phyloP scores from a whole-genome alignment of 2,888 invertebrate species.

The Brachyopa scutellaris region DNA sequence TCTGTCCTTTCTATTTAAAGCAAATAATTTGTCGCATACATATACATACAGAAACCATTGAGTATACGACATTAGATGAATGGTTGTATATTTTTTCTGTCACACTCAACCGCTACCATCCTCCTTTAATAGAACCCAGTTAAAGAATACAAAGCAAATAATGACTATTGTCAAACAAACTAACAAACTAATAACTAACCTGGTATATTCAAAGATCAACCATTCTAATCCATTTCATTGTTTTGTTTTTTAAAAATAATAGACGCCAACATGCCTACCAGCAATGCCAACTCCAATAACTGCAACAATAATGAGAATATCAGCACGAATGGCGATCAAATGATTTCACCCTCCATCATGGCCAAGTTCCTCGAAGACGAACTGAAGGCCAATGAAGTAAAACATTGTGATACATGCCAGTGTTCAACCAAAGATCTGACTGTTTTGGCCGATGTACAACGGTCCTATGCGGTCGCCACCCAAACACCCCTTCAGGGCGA shows the following conservation, averaged over 20 bases:
- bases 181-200: slow-evolving; percentile 26
- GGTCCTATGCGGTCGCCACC: slow-evolving; percentile 85
- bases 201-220: not conserved
- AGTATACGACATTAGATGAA: too few species aligned
- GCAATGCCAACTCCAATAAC: slow-evolving; percentile 37
- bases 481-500: slow-evolving; percentile 84
- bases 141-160: slow-evolving; percentile 40
- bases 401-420: slow-evolving; percentile 92
- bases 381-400: slow-evolving; percentile 88
- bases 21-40: too few species aligned
- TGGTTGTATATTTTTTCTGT: too few species aligned
- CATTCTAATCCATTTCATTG: not conserved
- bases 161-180: not conserved
- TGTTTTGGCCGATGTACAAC: slow-evolving; percentile 84
- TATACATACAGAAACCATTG: too few species aligned
- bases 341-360: slow-evolving; percentile 93
- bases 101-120: too few species aligned
- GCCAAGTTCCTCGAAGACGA: slow-evolving; percentile 95
- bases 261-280: slow-evolving; percentile 53
- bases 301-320: slow-evolving; percentile 62
- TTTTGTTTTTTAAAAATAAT: too few species aligned
- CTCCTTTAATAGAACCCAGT: too few species aligned
- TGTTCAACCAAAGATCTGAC: slow-evolving; percentile 84
- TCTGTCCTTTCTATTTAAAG: too few species aligned
- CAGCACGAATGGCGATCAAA: slow-evolving; percentile 76